These are phyloP conservation scores for Abrostola tripartita DNA, from an alignment of 2,888 invertebrate genomes.

Conservation along the genomic window DNA sequence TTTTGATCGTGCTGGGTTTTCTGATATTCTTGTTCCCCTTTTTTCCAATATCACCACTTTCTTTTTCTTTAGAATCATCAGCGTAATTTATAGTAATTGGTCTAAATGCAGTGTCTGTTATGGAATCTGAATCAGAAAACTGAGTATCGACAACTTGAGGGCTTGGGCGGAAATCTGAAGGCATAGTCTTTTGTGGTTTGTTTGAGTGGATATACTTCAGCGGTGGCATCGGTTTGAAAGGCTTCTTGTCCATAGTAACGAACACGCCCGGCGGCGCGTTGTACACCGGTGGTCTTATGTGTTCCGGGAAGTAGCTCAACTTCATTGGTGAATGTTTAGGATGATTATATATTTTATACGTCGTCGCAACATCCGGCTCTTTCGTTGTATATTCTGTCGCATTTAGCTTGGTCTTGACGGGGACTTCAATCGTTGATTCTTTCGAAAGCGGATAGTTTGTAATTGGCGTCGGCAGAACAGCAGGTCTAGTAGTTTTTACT, in stretches of 20 bases:
- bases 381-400: conserved; percentile 66
- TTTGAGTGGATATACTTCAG: conserved; percentile 69
- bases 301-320: conserved; percentile 74
- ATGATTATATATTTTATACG: conserved; percentile 67
- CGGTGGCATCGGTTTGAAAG: conserved; percentile 85
- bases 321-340: conserved; percentile 66
- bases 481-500: conserved; percentile 74
- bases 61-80: conserved; percentile 56
- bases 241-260: conserved; percentile 84
- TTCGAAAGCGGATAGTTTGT: conserved; percentile 51
- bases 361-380: conserved; percentile 64
- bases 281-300: conserved; percentile 80
- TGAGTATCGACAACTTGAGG: conserved; percentile 79
- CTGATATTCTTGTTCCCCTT: conserved; percentile 64
- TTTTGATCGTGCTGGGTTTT: conserved; percentile 65
- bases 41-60: conserved; percentile 53
- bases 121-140: conserved; percentile 72
- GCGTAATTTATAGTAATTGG: conserved; percentile 75
- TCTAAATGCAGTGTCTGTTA: conserved; percentile 75
- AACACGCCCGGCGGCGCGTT: conserved; percentile 85
- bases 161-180: conserved; percentile 79
- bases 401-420: conserved; percentile 59
- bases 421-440: conserved; percentile 65
- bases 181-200: conserved; percentile 69
- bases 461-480: conserved; percentile 74